Evolutionary conservation across 2,888 invertebrate genomes (phyloP), one percentile per base, ranked within the genome.

Genomic region (Athrips mouffetella): DNA sequence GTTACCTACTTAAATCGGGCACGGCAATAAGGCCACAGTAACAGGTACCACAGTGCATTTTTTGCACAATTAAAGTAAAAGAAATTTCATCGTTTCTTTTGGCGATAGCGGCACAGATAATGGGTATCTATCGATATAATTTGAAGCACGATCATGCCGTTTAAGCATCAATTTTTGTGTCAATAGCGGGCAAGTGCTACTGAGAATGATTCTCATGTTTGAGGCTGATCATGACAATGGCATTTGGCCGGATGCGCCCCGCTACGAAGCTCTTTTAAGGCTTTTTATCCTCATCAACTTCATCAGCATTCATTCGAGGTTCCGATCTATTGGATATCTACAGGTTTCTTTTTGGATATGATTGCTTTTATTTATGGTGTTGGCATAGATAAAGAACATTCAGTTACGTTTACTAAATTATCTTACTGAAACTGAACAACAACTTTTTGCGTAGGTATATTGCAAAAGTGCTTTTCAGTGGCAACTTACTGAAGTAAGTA

Each of bases 221-320:
- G n/a, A n/a, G n/a, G n/a, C 40, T 7, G 11, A 10, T 7, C 39
- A 31, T 55, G 47, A 58, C 55, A 55, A 57, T 50, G 35, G 52
- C 45, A 48, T 33, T 45, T 48, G 54, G 53, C 75, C 78, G 80
- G 79, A 80, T 69, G 67, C 64, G 62, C 56, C 48, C 72, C 76
- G 72, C 73, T 76, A 75, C 63, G 58, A 60, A 50, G 65, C 65
- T 65, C 44, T 40, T 54, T 56, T 58, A 67, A 63, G 63, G 10
- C 21, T 41, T 49, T 46, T 49, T 46, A 44, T 41, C 18, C 41
- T 33, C 45, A 31, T 48, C 39, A 46, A 44, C 31, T 16, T 39
- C 6, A 30, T 44, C 21, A 15, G 18, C n/a, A n/a, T 30, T 18
- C 20, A 29, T n/a, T 18, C 20, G 11, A 27, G 41, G 41, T 41